Percentiles rank a stretch among this genome's conserved stretches.
Conservation (phyloP, 2,797 vertebrate genomes). For the Chaetophractus vellerosus region DNA sequence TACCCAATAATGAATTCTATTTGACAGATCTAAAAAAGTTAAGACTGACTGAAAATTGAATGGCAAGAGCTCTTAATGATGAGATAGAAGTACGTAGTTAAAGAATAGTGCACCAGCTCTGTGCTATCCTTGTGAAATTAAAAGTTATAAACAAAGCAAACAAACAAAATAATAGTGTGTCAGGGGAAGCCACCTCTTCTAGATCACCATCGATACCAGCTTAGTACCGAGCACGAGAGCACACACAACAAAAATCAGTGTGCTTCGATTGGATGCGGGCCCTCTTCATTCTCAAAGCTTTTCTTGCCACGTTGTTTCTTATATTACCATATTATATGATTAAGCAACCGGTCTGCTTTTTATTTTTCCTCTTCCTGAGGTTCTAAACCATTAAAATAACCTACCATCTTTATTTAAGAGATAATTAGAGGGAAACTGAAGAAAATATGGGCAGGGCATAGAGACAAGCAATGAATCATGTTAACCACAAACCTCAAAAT, state of each 20-base stretch:
- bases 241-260: too few relatives aligned
- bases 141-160: too few relatives aligned
- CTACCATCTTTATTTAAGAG: conserved; percentile 54
- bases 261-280: neutral
- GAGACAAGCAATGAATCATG: conserved; percentile 60
- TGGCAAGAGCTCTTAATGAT: neutral
- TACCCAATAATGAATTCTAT: neutral
- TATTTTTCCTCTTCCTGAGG: conserved; percentile 21
- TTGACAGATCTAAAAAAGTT: neutral
- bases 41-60: neutral
- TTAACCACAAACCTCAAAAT: conserved; percentile 64
- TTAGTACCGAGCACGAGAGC: neutral
- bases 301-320: neutral
- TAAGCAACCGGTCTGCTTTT: neutral
- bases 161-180: neutral
- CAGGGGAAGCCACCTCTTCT: neutral
- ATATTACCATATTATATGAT: conserved; percentile 8
- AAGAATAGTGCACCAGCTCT: neutral
- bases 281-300: neutral
- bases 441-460: conserved; percentile 18
- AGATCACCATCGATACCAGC: neutral
- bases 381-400: conserved; percentile 49
- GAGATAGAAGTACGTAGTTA: neutral
- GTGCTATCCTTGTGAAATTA: too few relatives aligned
- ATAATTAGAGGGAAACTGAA: conserved; percentile 71